Conservation (phyloP, 2,113 vertebrate genomes). For the Poicephalus gulielmi region DNA sequence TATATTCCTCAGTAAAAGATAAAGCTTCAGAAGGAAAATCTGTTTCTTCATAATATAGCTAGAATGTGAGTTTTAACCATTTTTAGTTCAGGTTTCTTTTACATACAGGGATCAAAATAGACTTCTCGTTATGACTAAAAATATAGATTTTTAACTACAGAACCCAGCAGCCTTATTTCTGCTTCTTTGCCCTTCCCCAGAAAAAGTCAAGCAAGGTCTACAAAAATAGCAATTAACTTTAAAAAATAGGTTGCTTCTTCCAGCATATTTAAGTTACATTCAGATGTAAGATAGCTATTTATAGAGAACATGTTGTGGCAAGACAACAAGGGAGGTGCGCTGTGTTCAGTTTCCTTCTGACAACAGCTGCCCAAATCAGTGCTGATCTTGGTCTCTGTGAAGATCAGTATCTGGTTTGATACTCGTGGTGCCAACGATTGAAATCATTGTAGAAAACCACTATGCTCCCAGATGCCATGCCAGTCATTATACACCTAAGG, state of each 20-base stretch:
- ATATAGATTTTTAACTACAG: conserved; percentile 90
- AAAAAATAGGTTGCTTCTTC: conserved; percentile 91
- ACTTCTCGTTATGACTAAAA: conserved; percentile 94
- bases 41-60: conserved; percentile 49
- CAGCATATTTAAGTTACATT: conserved; percentile 88
- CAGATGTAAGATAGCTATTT: conserved; percentile 74
- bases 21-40: conserved; percentile 65
- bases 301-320: background rate
- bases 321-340: background rate
- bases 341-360: background rate
- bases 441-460: conserved; percentile 99
- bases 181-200: conserved; percentile 65
- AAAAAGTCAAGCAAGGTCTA: conserved; percentile 87
- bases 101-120: conserved; percentile 92
- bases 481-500: conserved; percentile 92
- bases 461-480: conserved; percentile 98
- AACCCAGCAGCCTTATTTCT: conserved; percentile 82
- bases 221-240: conserved; percentile 98
- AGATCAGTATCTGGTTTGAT: conserved; percentile 94
- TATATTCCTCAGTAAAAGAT: conserved; percentile 54
- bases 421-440: conserved; percentile 97
- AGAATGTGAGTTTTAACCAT: conserved; percentile 60
- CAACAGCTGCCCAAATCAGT: background rate
- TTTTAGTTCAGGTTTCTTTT: conserved; percentile 67
- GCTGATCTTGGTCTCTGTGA: background rate